These are phyloP conservation scores for Saccopteryx leptura DNA, from an alignment of 2,113 vertebrate species.

Conservation along the genomic window DNA sequence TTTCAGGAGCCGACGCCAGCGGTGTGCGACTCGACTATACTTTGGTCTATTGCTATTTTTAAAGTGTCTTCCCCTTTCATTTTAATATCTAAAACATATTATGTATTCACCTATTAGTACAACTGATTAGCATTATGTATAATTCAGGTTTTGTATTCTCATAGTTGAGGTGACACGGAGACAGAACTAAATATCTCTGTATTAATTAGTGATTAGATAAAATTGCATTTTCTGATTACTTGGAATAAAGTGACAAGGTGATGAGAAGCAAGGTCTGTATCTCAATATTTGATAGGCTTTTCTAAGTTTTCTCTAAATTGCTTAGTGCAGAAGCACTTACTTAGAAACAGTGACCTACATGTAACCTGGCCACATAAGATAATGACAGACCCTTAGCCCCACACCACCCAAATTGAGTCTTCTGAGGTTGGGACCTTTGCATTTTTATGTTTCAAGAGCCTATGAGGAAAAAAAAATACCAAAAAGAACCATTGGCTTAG, in stretches of 20 bases:
- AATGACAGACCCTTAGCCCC: background rate
- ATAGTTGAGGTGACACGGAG: background rate
- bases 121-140: background rate
- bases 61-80: slow-evolving; percentile 15
- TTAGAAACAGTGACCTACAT: background rate
- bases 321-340: background rate
- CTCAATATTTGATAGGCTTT: background rate
- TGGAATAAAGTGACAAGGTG: slow-evolving; percentile 20
- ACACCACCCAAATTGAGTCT: background rate
- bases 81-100: slow-evolving; percentile 18
- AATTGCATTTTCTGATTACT: slow-evolving; percentile 18
- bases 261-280: slow-evolving; percentile 2
- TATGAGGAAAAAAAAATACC: background rate
- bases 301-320: background rate
- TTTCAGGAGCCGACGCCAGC: background rate
- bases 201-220: slow-evolving; percentile 40
- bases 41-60: slow-evolving; percentile 27
- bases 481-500: background rate
- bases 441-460: background rate
- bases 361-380: background rate
- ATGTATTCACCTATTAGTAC: background rate
- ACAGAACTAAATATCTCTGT: slow-evolving; percentile 42
- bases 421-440: background rate
- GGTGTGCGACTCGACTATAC: background rate
- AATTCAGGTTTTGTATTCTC: slow-evolving; percentile 27